Base-by-base conservation (phyloP, 2,797 vertebrate genomes). In the Hydrolagus colliei region DNA sequence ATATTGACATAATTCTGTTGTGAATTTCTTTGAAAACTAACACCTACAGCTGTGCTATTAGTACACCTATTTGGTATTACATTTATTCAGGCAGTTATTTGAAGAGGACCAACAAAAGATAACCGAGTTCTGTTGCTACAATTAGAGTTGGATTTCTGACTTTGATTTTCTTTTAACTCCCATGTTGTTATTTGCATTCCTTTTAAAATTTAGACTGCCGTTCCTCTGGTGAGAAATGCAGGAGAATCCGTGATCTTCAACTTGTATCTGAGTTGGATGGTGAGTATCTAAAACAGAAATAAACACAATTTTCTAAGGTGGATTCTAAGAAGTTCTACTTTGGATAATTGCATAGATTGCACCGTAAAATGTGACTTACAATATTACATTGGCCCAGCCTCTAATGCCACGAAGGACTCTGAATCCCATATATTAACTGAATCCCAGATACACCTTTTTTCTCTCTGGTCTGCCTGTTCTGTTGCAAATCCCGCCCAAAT, bases 211-310 rank as follows among this genome's bases (percentile, higher is more conserved):
- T 87, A 95, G 94, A 88, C 87, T 88, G 87, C 63, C 35, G 71
- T 86, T 93, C 91, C 7, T 87, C 89, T 88, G 87, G 88, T 87
- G 90, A 91, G 59, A 86, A 87, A 78, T 88, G 82, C 85, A 91
- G 89, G 87, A 91, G 87, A 88, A 92, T 94, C 85, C 13, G 87
- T 76, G 90, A 89, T 65, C 72, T 94, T 86, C 89, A 87, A 86
- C 92, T 94, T 86, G 90, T 92, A 12, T 93, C 92, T 67, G 86
- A 91, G 68, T 89, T 95, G 88, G 90, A 95, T 75, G 94, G 94
- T 95, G 91, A 94, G 93, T 73, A 6, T 52, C 41, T 52, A 52
- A 52, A 52, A 3, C 41, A 52, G 6, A 52, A 52, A 52, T 52
- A 52, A 52, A 52, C 41, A 52, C 41, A 52, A 52, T 52, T 27